Base-by-base conservation (phyloP, 1,140 invertebrate species). In the Atta colombica region DNA sequence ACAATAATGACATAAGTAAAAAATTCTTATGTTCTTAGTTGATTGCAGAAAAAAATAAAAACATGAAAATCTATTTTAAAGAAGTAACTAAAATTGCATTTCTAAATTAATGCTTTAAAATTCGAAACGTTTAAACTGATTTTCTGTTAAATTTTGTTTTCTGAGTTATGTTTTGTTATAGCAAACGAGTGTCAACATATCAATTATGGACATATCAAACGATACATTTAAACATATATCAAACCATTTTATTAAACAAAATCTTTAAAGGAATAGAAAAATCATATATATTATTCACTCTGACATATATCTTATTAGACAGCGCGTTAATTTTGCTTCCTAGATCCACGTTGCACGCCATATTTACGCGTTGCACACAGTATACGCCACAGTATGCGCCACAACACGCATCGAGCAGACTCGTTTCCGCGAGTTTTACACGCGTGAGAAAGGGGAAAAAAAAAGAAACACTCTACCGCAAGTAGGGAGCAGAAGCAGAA, bases 351-450 rank as follows among this genome's bases (percentile, higher is more conserved):
- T 39, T 21, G n/a, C 55, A 68, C 55, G 49, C 69, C 55, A 60
- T 39, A 35, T 84, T 74, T 75, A 81, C 65, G 77, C 28, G 63
- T 7, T 72, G 16, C 16, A 39, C 21, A 55, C 16, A 16, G 69
- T 55, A 53, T 78, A 55, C 16, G 0, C 21, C 21, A 21, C 21
- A 21, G 21, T 21, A 53, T 53, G 72, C 51, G n/a, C 35, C 25
- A 28, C 61, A 77, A 81, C 85, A 87, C 85, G 78, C 85, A 58
- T 72, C 60, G 31, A 65, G 55, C 68, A 82, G 69, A 65, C 78
- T 65, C 68, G 69, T 87, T 87, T 87, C 85, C 85, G 77, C 60
- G 78, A 87, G 85, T 87, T 84, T 84, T 84, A 74, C 80, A 51
- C 69, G 80, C 80, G 80, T 53, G 69, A 82, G 77, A 88, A 85